Conservation (phyloP, 2,113 vertebrate species). For the Rhegmatorhina hoffmannsi region DNA sequence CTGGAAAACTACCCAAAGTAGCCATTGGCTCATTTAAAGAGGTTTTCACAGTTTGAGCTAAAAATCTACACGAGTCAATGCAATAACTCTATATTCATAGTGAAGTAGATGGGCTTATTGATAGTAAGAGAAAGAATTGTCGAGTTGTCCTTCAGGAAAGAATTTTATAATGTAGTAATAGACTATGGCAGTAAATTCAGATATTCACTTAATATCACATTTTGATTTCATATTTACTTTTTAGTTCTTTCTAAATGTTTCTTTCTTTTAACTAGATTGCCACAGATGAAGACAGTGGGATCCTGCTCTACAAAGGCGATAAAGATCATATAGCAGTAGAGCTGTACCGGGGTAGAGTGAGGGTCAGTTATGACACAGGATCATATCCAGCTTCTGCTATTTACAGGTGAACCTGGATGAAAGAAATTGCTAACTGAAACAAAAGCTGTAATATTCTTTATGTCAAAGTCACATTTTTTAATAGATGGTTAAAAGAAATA, state of each 20-base stretch:
- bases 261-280: conserved; percentile 83
- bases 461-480: background rate
- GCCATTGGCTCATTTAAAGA: background rate
- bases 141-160: background rate
- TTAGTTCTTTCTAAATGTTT: background rate
- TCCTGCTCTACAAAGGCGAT: conserved; percentile 94
- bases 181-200: background rate
- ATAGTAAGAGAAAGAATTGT: background rate
- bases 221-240: background rate
- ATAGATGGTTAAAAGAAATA: background rate
- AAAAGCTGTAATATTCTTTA: background rate
- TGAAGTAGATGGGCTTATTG: background rate
- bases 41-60: background rate
- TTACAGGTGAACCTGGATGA: conserved; percentile 85
- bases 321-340: conserved; percentile 93
- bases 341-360: conserved; percentile 91
- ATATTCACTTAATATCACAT: background rate
- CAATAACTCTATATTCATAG: background rate
- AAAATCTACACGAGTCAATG: background rate
- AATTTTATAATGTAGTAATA: background rate
- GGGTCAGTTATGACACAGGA: conserved; percentile 95
- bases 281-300: conserved; percentile 95
- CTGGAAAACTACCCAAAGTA: background rate
- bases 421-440: background rate
- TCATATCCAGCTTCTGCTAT: conserved; percentile 93